Evolutionary conservation across 2,888 invertebrate genomes (phyloP).

Genomic region (Andrena dorsata): DNA sequence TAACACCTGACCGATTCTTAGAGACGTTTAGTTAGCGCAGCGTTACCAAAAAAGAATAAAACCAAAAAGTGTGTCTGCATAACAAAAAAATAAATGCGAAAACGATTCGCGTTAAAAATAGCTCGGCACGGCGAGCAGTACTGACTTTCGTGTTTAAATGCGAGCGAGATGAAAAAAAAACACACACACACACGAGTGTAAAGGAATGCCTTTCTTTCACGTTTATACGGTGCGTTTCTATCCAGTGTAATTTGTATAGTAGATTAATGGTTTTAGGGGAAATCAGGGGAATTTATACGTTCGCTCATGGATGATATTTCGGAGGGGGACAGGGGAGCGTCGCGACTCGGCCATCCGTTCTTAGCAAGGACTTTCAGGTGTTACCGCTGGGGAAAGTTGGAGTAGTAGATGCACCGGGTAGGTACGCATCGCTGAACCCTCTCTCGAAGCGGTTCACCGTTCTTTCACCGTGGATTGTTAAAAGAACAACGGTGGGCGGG

Average conservation of each 20-base stretch:
- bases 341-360: conserved; percentile 23
- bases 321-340: background rate
- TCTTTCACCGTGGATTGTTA: conserved; percentile 34
- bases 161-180: conserved; percentile 12
- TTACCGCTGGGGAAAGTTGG: conserved; percentile 54
- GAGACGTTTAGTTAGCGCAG: conserved; percentile 27
- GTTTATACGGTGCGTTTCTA: conserved; percentile 61
- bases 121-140: conserved; percentile 49
- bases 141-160: conserved; percentile 44
- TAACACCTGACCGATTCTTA: conserved; percentile 63
- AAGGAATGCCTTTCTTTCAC: conserved; percentile 60
- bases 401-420: conserved; percentile 14
- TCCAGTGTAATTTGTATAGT: conserved; percentile 50
- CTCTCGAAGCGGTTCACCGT: conserved; percentile 32
- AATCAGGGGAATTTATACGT: conserved; percentile 8
- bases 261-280: conserved; percentile 42
- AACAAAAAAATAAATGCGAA: background rate
- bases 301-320: conserved; percentile 23
- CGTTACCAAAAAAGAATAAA: conserved; percentile 8
- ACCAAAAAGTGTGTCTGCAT: background rate
- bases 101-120: conserved; percentile 15
- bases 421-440: conserved; percentile 20
- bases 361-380: conserved; percentile 51
- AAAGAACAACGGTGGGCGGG: conserved; percentile 53
- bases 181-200: background rate